Evolutionary conservation across 2,797 vertebrate genomes (phyloP).

Genomic region (Phoeniculus purpureus): DNA sequence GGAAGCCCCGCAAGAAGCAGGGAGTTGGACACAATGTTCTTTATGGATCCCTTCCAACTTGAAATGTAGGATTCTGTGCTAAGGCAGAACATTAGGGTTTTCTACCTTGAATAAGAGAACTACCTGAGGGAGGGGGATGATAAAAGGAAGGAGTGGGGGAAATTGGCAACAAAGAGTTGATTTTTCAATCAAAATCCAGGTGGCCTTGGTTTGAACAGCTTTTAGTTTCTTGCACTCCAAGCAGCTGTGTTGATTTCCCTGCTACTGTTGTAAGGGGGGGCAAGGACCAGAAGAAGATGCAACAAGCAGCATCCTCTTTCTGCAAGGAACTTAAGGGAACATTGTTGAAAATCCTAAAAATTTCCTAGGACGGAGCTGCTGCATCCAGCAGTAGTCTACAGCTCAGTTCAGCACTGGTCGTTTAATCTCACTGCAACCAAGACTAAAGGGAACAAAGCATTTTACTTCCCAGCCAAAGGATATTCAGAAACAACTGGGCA

Average conservation of each 20-base stretch:
- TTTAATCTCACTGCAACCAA: not conserved
- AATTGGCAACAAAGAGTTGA: not conserved
- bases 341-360: not conserved
- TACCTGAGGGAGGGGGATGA: not conserved
- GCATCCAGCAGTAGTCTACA: not conserved
- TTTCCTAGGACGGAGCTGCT: not conserved
- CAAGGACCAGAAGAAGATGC: not conserved
- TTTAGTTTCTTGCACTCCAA: not conserved
- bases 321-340: not conserved
- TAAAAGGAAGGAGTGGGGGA: not conserved
- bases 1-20: fast-evolving
- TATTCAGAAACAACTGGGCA: not conserved
- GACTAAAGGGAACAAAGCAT: not conserved
- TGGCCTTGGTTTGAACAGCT: not conserved
- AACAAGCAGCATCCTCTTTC: not conserved
- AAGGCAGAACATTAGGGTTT: not conserved
- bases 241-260: not conserved
- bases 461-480: not conserved
- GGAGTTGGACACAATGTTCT: not conserved
- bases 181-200: not conserved
- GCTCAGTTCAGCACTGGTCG: not conserved
- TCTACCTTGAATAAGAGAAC: not conserved
- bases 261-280: not conserved
- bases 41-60: not conserved
- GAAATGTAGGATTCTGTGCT: not conserved